Evolutionary conservation across 2,113 vertebrate species (phyloP).

Genomic region (Brienomyrus brachyistius): DNA sequence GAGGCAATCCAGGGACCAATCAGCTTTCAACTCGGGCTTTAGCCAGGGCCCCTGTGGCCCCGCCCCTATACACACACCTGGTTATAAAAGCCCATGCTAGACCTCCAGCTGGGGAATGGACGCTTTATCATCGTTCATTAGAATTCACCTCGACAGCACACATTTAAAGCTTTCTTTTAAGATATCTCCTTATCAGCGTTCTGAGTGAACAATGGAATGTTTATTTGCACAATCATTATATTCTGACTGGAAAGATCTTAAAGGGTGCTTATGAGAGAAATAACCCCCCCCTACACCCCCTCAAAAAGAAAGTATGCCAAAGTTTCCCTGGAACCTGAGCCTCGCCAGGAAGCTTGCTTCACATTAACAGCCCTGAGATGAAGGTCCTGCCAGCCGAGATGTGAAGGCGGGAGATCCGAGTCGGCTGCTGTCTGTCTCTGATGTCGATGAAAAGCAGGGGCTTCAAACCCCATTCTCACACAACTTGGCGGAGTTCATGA

Average conservation of each 20-base stretch:
- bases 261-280: background rate
- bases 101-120: background rate
- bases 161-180: background rate
- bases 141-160: background rate
- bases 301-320: background rate
- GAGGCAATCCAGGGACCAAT: background rate
- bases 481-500: background rate
- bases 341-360: background rate
- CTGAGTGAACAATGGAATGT: background rate
- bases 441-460: background rate
- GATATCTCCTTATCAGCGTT: background rate
- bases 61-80: background rate
- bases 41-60: background rate
- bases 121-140: background rate
- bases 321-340: background rate
- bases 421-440: background rate
- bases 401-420: background rate
- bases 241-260: background rate
- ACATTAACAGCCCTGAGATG: background rate
- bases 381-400: slow-evolving; percentile 1
- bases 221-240: background rate
- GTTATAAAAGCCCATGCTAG: background rate
- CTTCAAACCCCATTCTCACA: background rate
- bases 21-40: background rate
- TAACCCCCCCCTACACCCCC: background rate